These are phyloP conservation scores for Gnathonemus echidnorhynchus DNA, from an alignment of 2,113 vertebrate genomes.

Conservation along the genomic window DNA sequence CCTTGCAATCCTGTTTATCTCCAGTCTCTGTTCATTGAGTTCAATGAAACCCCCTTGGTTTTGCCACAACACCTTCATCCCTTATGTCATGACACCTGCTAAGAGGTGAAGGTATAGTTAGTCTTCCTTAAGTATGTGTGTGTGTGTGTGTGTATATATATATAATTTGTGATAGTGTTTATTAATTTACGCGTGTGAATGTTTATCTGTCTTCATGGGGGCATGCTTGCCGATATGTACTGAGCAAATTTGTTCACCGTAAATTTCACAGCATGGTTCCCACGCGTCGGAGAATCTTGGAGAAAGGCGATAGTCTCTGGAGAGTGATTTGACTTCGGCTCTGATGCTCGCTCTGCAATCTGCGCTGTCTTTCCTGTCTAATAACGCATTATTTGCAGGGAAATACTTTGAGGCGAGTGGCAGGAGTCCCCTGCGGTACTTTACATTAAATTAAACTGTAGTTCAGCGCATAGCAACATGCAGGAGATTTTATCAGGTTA, in stretches of 20 bases:
- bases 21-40: too few relatives aligned
- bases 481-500: background rate
- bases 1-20: background rate
- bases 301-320: background rate
- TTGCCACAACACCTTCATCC: background rate
- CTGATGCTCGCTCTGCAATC: background rate
- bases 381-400: conserved; percentile 18
- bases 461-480: background rate
- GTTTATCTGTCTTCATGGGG: background rate
- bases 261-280: background rate
- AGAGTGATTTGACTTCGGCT: conserved; percentile 5
- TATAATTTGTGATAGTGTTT: background rate
- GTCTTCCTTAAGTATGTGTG: background rate
- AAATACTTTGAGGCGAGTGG: background rate
- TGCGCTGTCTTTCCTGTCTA: conserved; percentile 6
- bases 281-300: background rate
- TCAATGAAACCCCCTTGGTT: background rate
- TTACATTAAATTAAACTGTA: conserved; percentile 22
- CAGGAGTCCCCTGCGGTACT: background rate
- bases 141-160: background rate
- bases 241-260: background rate
- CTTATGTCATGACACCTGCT: background rate
- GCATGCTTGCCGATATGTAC: background rate
- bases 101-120: background rate
- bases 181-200: background rate